These are phyloP conservation scores for Grantiella picta DNA, from an alignment of 2,113 vertebrate species.

Conservation along the genomic window DNA sequence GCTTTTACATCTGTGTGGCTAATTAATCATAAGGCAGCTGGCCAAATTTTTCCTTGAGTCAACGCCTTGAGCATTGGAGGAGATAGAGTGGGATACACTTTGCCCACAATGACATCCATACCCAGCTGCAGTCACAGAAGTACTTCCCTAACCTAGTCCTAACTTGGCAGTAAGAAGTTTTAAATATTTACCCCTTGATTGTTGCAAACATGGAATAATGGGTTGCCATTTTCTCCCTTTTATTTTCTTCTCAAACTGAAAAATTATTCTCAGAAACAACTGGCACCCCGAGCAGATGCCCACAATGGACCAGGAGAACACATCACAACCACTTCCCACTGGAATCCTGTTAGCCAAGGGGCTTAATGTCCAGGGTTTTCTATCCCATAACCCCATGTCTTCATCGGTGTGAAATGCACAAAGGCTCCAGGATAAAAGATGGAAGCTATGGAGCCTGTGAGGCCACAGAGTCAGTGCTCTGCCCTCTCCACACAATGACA, in stretches of 20 bases:
- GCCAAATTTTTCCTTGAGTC: not conserved
- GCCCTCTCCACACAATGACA: fast-evolving
- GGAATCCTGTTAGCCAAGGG: not conserved
- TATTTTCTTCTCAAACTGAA: not conserved
- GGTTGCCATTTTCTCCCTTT: not conserved
- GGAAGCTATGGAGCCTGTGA: not conserved
- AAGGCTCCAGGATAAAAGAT: not conserved
- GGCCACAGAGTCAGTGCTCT: not conserved
- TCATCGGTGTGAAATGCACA: not conserved
- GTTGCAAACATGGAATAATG: not conserved
- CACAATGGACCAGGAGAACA: fast-evolving
- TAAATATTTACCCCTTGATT: not conserved
- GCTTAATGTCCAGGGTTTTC: not conserved
- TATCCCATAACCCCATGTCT: not conserved
- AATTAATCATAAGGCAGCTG: not conserved
- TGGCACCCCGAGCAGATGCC: not conserved
- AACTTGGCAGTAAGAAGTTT: not conserved
- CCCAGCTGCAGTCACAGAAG: not conserved
- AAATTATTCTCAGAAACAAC: not conserved
- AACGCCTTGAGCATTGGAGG: not conserved
- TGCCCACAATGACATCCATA: not conserved
- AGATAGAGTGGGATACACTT: not conserved
- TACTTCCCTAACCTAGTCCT: not conserved
- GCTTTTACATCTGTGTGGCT: not conserved
- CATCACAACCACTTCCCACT: not conserved